Base-by-base conservation (phyloP, 1,140 invertebrate genomes). In the Trachymyrmex septentrionalis region DNA sequence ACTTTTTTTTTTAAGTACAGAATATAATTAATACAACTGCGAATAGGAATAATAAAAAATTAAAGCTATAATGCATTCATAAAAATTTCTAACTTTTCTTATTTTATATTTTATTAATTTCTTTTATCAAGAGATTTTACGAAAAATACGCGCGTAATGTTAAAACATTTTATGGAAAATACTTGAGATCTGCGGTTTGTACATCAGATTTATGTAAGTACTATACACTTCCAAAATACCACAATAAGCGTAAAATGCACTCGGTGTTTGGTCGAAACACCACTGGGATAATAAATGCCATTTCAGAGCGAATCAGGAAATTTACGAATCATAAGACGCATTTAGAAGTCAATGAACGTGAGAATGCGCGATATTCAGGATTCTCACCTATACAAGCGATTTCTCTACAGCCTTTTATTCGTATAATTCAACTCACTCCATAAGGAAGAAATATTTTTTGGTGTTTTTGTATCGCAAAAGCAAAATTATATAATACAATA, bases 221-320 rank as follows among this genome's bases (percentile, higher is more conserved):
- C n/a, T n/a, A n/a, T n/a, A 21, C 48, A 16, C 21, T 80, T 27
- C 66, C 69, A 14, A 16, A 21, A 38, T 69, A 69, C n/a, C 48
- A 38, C 21, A 21, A 80, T 30, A 30, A 30, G 30, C 44, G 16
- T 50, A 78, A 80, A 80, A 34, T 80, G 27, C 63, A 38, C 30
- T 69, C 27, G 44, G 27, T 48, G 14, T 80, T 80, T 80, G 10
- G 48, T 57, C 21, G 71, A 66, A 71, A 44, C 38, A 69, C 38
- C 38, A 44, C 27, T 12, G 12, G 59, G 27, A 72, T 30, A 21
- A 55, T 57, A 82, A 86, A 88, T 53, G 57, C 38, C 64, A 88
- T 87, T 88, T 75, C 24, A 38, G 44, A n/a, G 38, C 69, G 48
- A 59, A 69, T 61, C 73, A 75, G 76, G 27, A 88, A 88, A 88